Percentiles rank a stretch among this genome's conserved stretches.
Conservation (phyloP, 2,888 invertebrate species). For the Octodonta nipae region DNA sequence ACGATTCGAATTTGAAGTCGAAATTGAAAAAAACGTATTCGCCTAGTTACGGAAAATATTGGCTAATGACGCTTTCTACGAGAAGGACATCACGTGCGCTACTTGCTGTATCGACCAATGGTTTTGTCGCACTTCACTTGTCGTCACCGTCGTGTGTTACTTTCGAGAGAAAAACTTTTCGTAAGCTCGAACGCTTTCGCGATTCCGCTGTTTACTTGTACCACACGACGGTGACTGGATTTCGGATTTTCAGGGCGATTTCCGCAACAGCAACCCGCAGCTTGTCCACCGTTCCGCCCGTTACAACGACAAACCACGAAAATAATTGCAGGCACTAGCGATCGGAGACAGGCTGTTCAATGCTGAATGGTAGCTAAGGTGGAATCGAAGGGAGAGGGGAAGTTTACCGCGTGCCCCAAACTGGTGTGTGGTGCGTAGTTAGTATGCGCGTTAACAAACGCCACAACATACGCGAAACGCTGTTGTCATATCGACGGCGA, state of each 20-base stretch:
- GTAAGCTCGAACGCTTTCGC: neutral
- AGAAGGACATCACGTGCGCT: constrained; percentile 23
- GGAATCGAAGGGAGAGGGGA: constrained; percentile 12
- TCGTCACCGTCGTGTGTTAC: constrained; percentile 14
- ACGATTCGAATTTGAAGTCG: neutral
- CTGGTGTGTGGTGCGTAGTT: constrained; percentile 26
- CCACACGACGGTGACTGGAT: constrained; percentile 13
- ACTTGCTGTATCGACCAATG: constrained; percentile 27
- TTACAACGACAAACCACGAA: neutral
- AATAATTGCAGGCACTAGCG: neutral
- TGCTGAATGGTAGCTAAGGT: constrained; percentile 8
- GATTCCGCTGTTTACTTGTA: neutral
- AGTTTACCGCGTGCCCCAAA: constrained; percentile 26
- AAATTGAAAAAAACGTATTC: neutral
- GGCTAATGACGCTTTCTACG: no score
- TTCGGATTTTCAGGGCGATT: neutral
- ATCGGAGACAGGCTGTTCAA: neutral
- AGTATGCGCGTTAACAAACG: constrained; percentile 17
- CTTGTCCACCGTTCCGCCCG: no score
- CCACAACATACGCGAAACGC: no score
- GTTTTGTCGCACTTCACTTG: constrained; percentile 13
- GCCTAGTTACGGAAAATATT: neutral
- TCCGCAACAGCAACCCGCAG: neutral
- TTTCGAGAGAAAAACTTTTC: no score
- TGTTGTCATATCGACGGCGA: no score